Percentiles rank a stretch among this genome's conserved stretches.
phyloP scores from a whole-genome alignment of 2,797 vertebrate genomes.

The Lates japonicus region DNA sequence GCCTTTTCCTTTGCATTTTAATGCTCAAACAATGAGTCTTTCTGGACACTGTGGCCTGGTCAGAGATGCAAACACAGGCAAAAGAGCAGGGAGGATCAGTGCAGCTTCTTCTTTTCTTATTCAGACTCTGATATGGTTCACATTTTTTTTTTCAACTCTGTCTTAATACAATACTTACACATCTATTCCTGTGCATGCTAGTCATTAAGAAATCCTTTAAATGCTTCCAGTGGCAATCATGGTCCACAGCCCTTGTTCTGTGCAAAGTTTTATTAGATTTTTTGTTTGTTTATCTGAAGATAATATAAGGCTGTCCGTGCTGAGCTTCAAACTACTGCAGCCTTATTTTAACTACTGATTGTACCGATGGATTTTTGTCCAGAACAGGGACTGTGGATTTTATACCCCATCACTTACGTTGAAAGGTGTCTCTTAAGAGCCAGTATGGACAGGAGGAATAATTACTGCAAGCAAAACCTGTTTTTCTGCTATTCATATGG shows the following conservation, averaged over 20 bases:
- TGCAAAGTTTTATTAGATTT: too few relatives aligned
- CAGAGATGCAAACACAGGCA: slow-evolving; percentile 47
- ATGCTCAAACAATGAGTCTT: slow-evolving; percentile 56
- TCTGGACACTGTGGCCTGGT: slow-evolving; percentile 28
- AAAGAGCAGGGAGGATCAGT: slow-evolving; percentile 18
- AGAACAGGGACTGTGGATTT: not conserved
- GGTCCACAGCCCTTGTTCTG: not conserved
- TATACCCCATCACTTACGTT: not conserved
- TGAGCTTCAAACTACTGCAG: not conserved
- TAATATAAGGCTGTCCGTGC: too few relatives aligned
- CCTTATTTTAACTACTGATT: not conserved
- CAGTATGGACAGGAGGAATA: not conserved
- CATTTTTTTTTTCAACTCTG: not conserved
- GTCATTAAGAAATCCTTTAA: not conserved
- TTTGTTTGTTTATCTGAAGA: too few relatives aligned
- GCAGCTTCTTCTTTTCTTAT: slow-evolving; percentile 8
- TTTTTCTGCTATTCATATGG: not conserved
- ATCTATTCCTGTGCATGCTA: not conserved
- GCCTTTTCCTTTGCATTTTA: slow-evolving; percentile 20
- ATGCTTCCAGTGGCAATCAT: not conserved
- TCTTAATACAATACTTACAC: not conserved
- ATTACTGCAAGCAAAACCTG: not conserved
- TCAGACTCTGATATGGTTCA: not conserved
- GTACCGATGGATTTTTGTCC: not conserved
- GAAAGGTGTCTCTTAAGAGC: not conserved